These are phyloP conservation scores for Choloepus didactylus DNA, from an alignment of 2,797 vertebrate genomes.

Conservation along the genomic window DNA sequence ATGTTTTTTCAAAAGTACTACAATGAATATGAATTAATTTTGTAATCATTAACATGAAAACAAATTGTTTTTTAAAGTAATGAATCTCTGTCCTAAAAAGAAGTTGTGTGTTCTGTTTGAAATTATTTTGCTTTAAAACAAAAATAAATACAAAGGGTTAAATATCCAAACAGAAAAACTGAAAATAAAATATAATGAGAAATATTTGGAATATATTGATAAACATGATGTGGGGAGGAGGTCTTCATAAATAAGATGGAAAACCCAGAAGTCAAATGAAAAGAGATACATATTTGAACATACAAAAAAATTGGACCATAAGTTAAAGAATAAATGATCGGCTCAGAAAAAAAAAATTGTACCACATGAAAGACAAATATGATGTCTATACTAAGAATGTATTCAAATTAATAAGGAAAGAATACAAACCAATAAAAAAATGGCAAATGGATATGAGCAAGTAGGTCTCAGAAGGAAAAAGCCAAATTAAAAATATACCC, in stretches of 20 bases:
- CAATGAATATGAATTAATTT: not conserved
- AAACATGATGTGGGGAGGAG: not conserved
- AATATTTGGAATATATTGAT: not conserved
- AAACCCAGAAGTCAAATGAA: not conserved
- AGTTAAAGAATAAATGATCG: not conserved
- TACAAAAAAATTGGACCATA: not conserved
- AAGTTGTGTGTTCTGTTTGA: not conserved
- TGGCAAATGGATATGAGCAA: too few species aligned
- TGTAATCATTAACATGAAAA: not conserved
- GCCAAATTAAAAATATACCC: not conserved
- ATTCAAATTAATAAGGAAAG: too few species aligned
- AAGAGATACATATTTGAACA: not conserved
- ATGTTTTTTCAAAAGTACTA: not conserved
- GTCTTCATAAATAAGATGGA: not conserved
- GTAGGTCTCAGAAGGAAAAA: not conserved
- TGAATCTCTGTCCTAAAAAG: not conserved
- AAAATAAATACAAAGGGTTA: not conserved
- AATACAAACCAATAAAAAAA: too few species aligned
- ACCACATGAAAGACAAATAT: not conserved
- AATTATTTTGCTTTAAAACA: not conserved
- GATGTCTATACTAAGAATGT: too few species aligned
- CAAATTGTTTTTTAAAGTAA: not conserved
- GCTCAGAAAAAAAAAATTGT: not conserved
- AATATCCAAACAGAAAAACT: not conserved
- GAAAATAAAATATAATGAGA: not conserved